A percentile compares a stretch with the other conserved stretches of the same genome.
Evolutionary conservation across 1,140 invertebrate genomes (phyloP).

Genomic region (Antheraea pernyi): DNA sequence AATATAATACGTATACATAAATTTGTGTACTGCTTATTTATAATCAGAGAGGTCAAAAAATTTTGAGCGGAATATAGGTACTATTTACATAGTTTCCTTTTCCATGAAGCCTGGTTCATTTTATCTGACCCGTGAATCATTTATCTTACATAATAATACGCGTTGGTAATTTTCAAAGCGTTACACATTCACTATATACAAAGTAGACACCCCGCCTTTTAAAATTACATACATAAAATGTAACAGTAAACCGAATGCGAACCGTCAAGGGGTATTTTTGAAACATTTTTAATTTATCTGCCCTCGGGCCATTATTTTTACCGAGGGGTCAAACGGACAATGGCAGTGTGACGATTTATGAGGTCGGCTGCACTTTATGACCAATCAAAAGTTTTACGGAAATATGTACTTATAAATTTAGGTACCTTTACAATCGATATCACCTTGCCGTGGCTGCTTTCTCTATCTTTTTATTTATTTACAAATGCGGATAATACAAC

Average conservation of each 20-base stretch:
- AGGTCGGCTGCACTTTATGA: constrained; percentile 63
- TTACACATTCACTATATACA: not conserved
- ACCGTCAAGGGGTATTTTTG: constrained; percentile 69
- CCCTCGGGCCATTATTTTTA: constrained; percentile 68
- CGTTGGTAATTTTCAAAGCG: not conserved
- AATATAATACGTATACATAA: no score
- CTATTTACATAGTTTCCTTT: no score
- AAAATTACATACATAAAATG: constrained; percentile 22
- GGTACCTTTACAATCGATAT: not conserved
- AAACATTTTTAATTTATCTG: constrained; percentile 76
- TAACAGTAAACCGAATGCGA: constrained; percentile 34
- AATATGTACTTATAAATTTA: not conserved
- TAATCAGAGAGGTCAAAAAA: no score
- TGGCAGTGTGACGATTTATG: constrained; percentile 42
- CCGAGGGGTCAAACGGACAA: constrained; percentile 64
- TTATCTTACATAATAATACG: no score
- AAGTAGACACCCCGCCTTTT: constrained; percentile 12
- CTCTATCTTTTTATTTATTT: no score
- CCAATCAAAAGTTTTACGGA: constrained; percentile 42
- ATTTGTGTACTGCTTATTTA: no score
- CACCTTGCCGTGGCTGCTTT: no score
- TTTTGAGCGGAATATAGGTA: no score
- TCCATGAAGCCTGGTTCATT: no score
- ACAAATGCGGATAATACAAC: no score
- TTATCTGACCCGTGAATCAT: no score